Conservation (phyloP, 2,113 vertebrate species). For the Pangasianodon hypophthalmus region DNA sequence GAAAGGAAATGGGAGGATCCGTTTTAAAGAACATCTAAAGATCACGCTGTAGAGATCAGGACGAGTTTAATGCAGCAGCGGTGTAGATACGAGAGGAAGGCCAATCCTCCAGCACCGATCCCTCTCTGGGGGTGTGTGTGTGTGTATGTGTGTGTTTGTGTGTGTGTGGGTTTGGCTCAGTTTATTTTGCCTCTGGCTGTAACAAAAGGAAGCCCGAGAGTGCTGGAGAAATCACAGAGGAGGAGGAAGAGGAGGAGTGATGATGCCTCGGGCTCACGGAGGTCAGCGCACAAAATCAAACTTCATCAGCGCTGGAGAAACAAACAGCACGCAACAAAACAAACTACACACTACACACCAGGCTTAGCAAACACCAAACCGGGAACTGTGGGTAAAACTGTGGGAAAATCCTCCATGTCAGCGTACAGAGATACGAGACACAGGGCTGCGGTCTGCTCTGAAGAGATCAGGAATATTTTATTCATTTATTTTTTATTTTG, state of each 20-base stretch:
- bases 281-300: constrained; percentile 11
- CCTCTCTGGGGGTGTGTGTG: background rate
- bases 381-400: background rate
- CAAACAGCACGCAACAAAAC: background rate
- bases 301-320: constrained; percentile 14
- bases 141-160: constrained; percentile 16
- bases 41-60: too few species aligned
- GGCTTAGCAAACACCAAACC: background rate
- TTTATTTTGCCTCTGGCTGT: constrained; percentile 43
- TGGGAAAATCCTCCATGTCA: background rate
- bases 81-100: too few species aligned
- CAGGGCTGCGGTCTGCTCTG: background rate
- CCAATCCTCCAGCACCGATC: too few species aligned
- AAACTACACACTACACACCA: background rate
- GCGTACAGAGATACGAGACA: background rate
- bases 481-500: background rate
- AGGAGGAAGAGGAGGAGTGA: background rate
- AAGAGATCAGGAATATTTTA: background rate
- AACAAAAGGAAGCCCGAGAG: constrained; percentile 37
- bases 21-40: too few species aligned
- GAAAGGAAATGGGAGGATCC: too few species aligned
- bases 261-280: background rate
- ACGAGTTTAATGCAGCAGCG: too few species aligned
- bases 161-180: constrained; percentile 13
- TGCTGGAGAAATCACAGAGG: constrained; percentile 16